phyloP scores from a whole-genome alignment of 64 coral and sea anemone species.

The Trachythela sp. region DNA sequence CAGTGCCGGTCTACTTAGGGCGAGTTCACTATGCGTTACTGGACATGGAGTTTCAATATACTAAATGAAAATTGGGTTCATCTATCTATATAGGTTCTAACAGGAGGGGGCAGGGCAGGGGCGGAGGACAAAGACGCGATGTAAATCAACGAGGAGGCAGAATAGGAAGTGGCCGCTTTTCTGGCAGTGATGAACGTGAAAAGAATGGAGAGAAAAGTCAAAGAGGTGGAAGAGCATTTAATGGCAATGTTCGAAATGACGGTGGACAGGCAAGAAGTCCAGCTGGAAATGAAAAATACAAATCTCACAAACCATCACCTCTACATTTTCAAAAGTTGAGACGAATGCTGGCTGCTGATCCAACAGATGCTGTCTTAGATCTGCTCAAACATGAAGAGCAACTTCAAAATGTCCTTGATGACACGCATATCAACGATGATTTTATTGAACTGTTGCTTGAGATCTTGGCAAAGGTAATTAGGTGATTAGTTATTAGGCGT shows the following conservation, averaged over 20 bases:
- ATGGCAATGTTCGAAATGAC: neutral
- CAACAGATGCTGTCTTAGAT: conserved; percentile 11
- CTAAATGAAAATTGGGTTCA: too few relatives aligned
- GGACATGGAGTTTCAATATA: too few relatives aligned
- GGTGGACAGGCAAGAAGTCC: neutral
- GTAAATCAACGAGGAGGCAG: neutral
- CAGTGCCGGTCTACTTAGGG: too few relatives aligned
- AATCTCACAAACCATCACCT: neutral
- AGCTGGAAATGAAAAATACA: neutral
- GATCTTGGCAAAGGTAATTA: neutral
- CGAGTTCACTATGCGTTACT: too few relatives aligned
- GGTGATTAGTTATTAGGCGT: neutral
- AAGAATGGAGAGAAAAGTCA: neutral
- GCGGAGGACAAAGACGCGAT: neutral
- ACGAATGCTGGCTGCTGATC: neutral
- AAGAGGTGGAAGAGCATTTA: neutral
- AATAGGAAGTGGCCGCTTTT: neutral
- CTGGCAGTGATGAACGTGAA: neutral
- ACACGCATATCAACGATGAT: neutral
- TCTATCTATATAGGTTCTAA: neutral
- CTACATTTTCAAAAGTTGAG: neutral
- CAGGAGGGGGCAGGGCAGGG: neutral
- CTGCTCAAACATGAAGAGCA: neutral
- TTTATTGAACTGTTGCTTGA: neutral
- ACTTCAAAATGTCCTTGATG: neutral